A percentile compares a stretch with the other conserved stretches of the same genome.
Conservation (phyloP, 1,140 invertebrate genomes). For the Doryteuthis pealeii region DNA sequence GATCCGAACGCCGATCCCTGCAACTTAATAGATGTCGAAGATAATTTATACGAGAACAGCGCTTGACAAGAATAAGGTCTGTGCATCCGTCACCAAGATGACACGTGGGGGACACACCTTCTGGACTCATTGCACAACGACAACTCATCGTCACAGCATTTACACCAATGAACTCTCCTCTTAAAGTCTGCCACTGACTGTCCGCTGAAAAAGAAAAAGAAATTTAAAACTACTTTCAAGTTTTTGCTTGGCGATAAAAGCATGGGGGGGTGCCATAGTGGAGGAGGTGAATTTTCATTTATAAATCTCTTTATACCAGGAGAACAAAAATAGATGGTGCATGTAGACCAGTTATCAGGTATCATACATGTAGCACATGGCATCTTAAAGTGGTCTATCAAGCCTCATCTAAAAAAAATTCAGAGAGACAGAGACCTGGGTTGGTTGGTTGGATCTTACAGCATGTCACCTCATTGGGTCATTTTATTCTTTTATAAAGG, state of each 20-base stretch:
- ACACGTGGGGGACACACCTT: conserved; percentile 74
- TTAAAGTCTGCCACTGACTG: conserved; percentile 49
- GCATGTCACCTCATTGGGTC: too few relatives aligned
- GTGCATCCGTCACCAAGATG: conserved; percentile 81
- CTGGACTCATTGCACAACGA: conserved; percentile 72
- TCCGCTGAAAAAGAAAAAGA: conserved; percentile 23
- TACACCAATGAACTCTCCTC: conserved; percentile 74
- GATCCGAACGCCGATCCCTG: conserved; percentile 38
- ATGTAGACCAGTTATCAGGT: too few relatives aligned
- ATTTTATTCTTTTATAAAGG: too few relatives aligned
- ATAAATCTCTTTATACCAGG: too few relatives aligned
- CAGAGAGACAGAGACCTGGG: too few relatives aligned
- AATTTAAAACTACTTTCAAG: neutral
- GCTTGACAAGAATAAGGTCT: conserved; percentile 76
- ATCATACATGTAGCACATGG: too few relatives aligned
- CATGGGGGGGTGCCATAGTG: neutral
- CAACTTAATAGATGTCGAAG: conserved; percentile 65
- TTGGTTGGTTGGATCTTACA: too few relatives aligned
- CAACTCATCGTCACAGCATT: conserved; percentile 80
- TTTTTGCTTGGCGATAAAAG: too few relatives aligned
- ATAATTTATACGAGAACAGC: conserved; percentile 76
- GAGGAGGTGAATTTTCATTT: neutral
- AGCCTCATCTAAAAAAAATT: too few relatives aligned
- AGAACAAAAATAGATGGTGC: neutral
- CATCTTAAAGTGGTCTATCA: too few relatives aligned